Evolutionary conservation across 2,113 vertebrate genomes (phyloP), one percentile per base, ranked within the genome.

Genomic region (Cyprinus carpio): DNA sequence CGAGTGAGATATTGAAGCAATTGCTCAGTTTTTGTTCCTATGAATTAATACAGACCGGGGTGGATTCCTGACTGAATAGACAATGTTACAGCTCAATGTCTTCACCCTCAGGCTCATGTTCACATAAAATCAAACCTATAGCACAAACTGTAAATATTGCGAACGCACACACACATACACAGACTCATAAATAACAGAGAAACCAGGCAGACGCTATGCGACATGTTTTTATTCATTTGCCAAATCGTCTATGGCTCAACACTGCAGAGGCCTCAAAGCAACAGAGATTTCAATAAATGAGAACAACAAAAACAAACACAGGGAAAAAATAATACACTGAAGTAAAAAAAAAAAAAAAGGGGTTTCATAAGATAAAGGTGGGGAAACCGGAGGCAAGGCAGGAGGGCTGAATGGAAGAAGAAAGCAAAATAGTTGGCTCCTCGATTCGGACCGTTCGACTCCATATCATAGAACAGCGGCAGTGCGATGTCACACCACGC

Each of bases 91-190:
- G 46, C 75, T 85, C 86, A 90, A 87, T 92, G 84, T 86, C 82
- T 91, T 90, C 89, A 75, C 93, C 92, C 91, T 89, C 86, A 62
- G 90, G 92, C 92, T 89, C 89, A 85, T 91, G 92, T 89, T 92
- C 89, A 87, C 89, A 90, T 90, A 92, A 91, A 90, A 92, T 92
- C 88, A 93, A 90, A 85, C 92, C 92, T 86, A 90, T 87, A 88
- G 84, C 85, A 85, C 77, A 87, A 89, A 90, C 23, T 81, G 90
- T 90, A 92, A 92, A 92, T 91, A 92, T 91, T 90, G 85, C 75
- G 85, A 90, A 91, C 86, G 77, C 84, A 81, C 79, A 69, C 13
- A 75, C 74, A 31, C 37, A 49, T 51, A 49, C 79, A 51, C 16
- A 1, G 25, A 56, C 75, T 54, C 37, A 75, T 40, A 40, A 46